These are phyloP conservation scores for Gari tellinella DNA, from an alignment of 2,888 invertebrate species.

Conservation along the genomic window DNA sequence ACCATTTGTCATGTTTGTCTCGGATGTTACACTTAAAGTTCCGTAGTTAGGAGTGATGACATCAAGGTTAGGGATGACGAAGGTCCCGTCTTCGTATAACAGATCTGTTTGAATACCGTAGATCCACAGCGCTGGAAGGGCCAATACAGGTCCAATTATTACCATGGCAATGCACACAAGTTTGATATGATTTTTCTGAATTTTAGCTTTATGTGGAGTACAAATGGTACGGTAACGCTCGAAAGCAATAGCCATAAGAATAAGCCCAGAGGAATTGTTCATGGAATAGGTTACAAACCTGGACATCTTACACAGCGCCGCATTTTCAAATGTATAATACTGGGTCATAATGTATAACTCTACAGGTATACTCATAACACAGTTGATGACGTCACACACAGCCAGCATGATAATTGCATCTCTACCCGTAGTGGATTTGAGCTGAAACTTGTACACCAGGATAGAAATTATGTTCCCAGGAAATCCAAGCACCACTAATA, in stretches of 20 bases:
- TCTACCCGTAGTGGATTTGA: conserved; percentile 35
- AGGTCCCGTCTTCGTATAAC: background rate
- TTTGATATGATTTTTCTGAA: conserved; percentile 36
- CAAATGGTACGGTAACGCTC: conserved; percentile 64
- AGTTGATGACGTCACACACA: conserved; percentile 50
- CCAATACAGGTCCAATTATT: conserved; percentile 33
- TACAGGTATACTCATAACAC: conserved; percentile 42
- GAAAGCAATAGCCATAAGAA: conserved; percentile 60
- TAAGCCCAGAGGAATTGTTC: conserved; percentile 65
- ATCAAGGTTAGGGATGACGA: background rate
- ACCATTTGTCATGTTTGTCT: background rate
- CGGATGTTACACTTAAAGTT: background rate
- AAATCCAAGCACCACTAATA: conserved; percentile 43
- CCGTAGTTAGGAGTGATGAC: conserved; percentile 3
- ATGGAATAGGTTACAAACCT: conserved; percentile 61
- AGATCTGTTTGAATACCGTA: conserved; percentile 58
- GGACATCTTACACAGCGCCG: conserved; percentile 58
- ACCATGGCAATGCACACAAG: conserved; percentile 29
- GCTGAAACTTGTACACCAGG: conserved; percentile 46
- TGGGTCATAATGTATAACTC: conserved; percentile 51
- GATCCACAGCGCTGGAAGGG: conserved; percentile 56
- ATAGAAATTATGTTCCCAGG: conserved; percentile 52
- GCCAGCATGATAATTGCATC: conserved; percentile 53
- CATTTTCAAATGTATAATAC: conserved; percentile 46
- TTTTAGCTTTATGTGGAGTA: conserved; percentile 54